Evolutionary conservation across 2,797 vertebrate genomes (phyloP), one percentile per base, ranked within the genome.

Genomic region (Cynodonichthys magdalenae): DNA sequence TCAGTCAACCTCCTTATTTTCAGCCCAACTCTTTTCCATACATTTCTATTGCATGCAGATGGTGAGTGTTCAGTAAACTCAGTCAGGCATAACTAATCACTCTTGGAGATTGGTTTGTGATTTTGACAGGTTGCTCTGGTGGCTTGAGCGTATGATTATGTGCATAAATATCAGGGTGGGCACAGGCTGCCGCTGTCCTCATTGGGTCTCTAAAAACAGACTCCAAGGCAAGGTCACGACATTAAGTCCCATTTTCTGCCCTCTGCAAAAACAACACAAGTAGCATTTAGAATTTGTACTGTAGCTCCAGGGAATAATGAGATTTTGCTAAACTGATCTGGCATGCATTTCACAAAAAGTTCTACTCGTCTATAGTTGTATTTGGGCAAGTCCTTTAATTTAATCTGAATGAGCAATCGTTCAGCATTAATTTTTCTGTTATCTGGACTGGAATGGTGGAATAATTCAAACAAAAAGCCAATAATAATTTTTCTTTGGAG

Each of bases 21-120:
- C 75, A 78, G 60, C 79, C 42, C 75, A 56, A 83, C 80, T 75
- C 67, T 75, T 89, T 24, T 90, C 91, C 86, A 90, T 92, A 90
- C 86, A 81, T 91, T 91, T 90, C 83, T 73, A 81, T 69, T 44
- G 71, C 80, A 68, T 90, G 82, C 92, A 94, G 92, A 93, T 94
- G 92, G 92, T 80, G 86, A 84, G 83, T 90, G 89, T 90, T 92
- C 63, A 77, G 83, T 76, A 85, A 89, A 91, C 80, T 84, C 93
- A 92, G 76, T 86, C 92, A 92, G 81, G 92, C 92, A 93, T 92
- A 93, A 91, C 92, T 93, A 92, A 93, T 91, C 88, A 86, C 89
- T 92, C 84, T 80, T 81, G 84, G 87, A 87, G 89, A 90, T 88
- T 84, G 88, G 78, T 82, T 89, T 81, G 69, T 65, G 83, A 80